phyloP scores from a whole-genome alignment of 2,888 invertebrate genomes.

The Hyles lineata region DNA sequence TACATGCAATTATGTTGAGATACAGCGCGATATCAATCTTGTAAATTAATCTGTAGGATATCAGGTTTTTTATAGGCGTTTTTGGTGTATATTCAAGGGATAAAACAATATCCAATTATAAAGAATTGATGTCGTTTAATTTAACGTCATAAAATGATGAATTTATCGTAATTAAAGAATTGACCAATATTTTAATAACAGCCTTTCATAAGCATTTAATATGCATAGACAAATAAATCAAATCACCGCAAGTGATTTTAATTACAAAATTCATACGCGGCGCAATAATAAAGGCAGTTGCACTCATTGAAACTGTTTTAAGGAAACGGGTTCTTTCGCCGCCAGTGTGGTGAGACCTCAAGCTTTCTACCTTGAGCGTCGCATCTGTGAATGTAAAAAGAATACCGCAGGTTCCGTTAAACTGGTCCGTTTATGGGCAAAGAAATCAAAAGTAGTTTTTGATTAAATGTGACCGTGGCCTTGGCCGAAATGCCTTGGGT shows the following conservation, averaged over 20 bases:
- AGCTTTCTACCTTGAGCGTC: slow-evolving; percentile 32
- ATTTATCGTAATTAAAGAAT: neutral
- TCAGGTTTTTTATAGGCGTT: neutral
- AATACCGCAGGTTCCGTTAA: slow-evolving; percentile 28
- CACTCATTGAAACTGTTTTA: slow-evolving; percentile 36
- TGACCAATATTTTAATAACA: neutral
- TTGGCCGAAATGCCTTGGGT: slow-evolving; percentile 66
- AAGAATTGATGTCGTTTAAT: too few relatives aligned
- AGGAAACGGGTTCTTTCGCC: slow-evolving; percentile 35
- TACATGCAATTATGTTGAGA: neutral
- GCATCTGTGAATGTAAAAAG: slow-evolving; percentile 51
- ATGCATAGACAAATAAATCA: slow-evolving; percentile 32
- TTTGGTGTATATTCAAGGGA: too few relatives aligned
- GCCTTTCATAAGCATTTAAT: neutral
- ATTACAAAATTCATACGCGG: neutral
- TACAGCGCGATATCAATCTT: neutral
- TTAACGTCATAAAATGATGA: too few relatives aligned
- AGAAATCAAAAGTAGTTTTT: slow-evolving; percentile 36
- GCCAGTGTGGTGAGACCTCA: slow-evolving; percentile 32
- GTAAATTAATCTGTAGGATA: neutral
- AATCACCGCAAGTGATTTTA: slow-evolving; percentile 23
- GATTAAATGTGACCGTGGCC: slow-evolving; percentile 63
- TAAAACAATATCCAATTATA: too few relatives aligned
- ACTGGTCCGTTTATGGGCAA: slow-evolving; percentile 39
- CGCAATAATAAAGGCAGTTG: slow-evolving; percentile 29